Base-by-base conservation (phyloP, 2,113 vertebrate species). In the Pollachius pollachius region DNA sequence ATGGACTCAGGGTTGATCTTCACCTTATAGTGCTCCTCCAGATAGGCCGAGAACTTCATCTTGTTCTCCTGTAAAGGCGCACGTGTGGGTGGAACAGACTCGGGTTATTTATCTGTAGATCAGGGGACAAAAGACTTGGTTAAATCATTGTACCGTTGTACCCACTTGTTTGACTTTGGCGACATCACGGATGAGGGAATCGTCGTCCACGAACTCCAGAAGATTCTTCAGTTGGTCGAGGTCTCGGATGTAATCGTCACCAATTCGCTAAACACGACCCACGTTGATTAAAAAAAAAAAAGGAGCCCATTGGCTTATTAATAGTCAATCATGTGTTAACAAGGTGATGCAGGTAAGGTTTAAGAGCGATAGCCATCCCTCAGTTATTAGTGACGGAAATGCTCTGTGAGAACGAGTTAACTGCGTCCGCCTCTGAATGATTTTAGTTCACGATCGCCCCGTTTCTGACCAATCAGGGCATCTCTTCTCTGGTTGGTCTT, bases 121-220 rank as follows among this genome's bases (percentile, higher is more conserved):
- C 41, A 48, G 8, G 41, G 6, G 30, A 34, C 30, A 5, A 34
- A 34, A 41, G 1, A 9, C 41, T 9, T 48, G 41, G 41, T 13
- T 48, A 9, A 48, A 13, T 48, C 41, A 4, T 7, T 4, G 41
- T 9, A 13, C 11, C 41, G 8, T 48, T 48, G 23, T 7, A 27
- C 81, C 79, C 60, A 96, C 95, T 85, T 97, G 95, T 77, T 97
- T 97, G 87, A 97, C 84, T 92, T 95, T 94, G 73, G 94, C 94
- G 4, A 97, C 76, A 1, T 95, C 95, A 7, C 92, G 90, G 76
- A 97, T 96, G 61, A 97, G 94, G 25, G 84, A 64, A 1, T 96
- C 94, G 0, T 97, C 94, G 0, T 96, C 86, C 72, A 95, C 92
- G 0, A 91, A 95, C 17, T 92, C 80, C 52, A 94, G 83, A 34